These are phyloP conservation scores for Tor tambroides DNA, from an alignment of 2,113 vertebrate species.

Conservation along the genomic window DNA sequence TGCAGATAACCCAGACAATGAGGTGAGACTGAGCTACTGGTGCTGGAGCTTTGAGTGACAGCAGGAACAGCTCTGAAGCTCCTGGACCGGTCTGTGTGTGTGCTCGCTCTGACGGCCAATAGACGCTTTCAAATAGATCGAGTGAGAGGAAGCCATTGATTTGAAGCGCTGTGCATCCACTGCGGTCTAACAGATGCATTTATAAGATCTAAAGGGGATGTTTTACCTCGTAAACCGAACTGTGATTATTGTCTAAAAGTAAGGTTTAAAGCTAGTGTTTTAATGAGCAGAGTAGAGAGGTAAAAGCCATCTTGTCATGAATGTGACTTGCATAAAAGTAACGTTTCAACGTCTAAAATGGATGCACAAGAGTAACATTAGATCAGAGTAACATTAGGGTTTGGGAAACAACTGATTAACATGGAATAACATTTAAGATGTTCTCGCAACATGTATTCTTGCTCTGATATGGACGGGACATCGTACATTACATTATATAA, in stretches of 20 bases:
- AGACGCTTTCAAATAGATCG: conserved; percentile 38
- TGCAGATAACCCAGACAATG: conserved; percentile 69
- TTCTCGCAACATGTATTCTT: not conserved
- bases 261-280: not conserved
- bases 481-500: not conserved
- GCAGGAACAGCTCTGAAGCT: conserved; percentile 63
- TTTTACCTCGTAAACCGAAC: not conserved
- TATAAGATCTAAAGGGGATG: not conserved
- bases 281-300: not conserved
- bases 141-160: conserved; percentile 1
- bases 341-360: not conserved
- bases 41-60: conserved; percentile 64
- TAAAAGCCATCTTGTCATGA: not conserved
- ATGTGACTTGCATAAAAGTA: not conserved
- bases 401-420: not conserved
- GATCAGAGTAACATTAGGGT: not conserved
- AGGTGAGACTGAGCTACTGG: conserved; percentile 66
- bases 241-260: not conserved
- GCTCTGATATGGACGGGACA: not conserved
- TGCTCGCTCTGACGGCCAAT: conserved; percentile 51
- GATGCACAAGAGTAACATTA: not conserved
- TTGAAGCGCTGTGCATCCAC: not conserved
- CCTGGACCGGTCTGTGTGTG: conserved; percentile 54
- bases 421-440: not conserved
- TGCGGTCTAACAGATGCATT: not conserved